Evolutionary conservation across 1,140 invertebrate species (phyloP), one percentile per base, ranked within the genome.

Genomic region (Brachionus rubens): DNA sequence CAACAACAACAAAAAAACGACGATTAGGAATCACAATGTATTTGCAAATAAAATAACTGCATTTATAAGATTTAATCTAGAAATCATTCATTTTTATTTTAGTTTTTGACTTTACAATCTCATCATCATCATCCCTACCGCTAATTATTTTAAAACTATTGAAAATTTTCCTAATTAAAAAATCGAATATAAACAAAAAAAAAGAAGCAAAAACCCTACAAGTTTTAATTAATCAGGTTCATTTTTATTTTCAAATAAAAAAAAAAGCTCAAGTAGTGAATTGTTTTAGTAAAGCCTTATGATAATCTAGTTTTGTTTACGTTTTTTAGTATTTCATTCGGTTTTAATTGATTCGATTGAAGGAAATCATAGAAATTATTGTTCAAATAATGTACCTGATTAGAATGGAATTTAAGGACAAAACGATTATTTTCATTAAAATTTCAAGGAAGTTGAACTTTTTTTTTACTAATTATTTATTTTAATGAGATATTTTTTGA

Each of bases 331-430:
- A 16, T 54, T 40, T 3, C 3, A 36, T 36, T 36, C 54, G 54
- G 54, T 33, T 59, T 59, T 36, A 59, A 36, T 36, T 36, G 33
- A 36, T 36, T 59, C 36, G 54, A 59, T 40, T 59, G 14, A 59
- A 59, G 54, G 54, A 59, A 59, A 59, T 59, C 54, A 33, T 59
- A 59, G 26, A 36, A 59, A 59, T 30, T 33, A 36, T 16, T 36
- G 16, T 36, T 59, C 33, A 5, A 5, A 3, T 28, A 9, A 59
- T 36, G 54, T 59, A 28, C 30, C 54, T 40, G 54, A 59, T 59
- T 59, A 59, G 54, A 10, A 6, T 59, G 54, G 54, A 59, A 59
- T 59, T 59, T 59, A 59, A 59, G 54, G 54, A 59, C 54, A 36
- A 59, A 36, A 19, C 12, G 30, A 59, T 59, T 36, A 59, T 59